phyloP scores from a whole-genome alignment of 1,140 invertebrate genomes.

The Whitmania pigra region DNA sequence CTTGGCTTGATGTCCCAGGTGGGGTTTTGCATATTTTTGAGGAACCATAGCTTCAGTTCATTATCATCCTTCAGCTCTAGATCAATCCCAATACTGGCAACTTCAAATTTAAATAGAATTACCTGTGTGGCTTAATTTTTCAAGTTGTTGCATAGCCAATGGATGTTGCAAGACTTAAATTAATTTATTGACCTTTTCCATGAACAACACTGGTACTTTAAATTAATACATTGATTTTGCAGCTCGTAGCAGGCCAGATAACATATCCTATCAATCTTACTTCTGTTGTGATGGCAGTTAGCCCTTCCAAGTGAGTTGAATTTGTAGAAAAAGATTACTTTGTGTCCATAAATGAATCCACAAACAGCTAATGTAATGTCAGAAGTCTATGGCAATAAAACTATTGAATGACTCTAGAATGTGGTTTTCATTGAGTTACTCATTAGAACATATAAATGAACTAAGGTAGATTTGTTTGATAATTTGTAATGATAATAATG shows the following conservation, averaged over 20 bases:
- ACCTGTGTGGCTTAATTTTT: too few relatives aligned
- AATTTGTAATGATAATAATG: too few relatives aligned
- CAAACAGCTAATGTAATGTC: too few relatives aligned
- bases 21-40: slow-evolving; percentile 9
- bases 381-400: too few relatives aligned
- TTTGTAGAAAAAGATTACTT: background rate
- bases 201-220: background rate
- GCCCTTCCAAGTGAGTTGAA: slow-evolving; percentile 52
- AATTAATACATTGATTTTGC: slow-evolving; percentile 34
- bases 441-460: background rate
- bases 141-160: background rate
- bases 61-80: too few relatives aligned
- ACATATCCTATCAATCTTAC: slow-evolving; percentile 76
- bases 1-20: slow-evolving; percentile 29
- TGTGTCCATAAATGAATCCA: background rate
- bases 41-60: too few relatives aligned
- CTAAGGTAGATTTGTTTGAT: too few relatives aligned
- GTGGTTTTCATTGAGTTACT: background rate
- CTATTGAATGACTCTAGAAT: background rate
- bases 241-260: slow-evolving; percentile 61
- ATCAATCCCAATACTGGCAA: too few relatives aligned
- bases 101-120: too few relatives aligned
- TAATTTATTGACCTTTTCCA: background rate
- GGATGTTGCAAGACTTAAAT: background rate
- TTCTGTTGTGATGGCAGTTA: slow-evolving; percentile 71